Percentiles rank a stretch among this genome's conserved stretches.
Evolutionary conservation across 2,113 vertebrate genomes (phyloP).

Genomic region (Microtus montanus): DNA sequence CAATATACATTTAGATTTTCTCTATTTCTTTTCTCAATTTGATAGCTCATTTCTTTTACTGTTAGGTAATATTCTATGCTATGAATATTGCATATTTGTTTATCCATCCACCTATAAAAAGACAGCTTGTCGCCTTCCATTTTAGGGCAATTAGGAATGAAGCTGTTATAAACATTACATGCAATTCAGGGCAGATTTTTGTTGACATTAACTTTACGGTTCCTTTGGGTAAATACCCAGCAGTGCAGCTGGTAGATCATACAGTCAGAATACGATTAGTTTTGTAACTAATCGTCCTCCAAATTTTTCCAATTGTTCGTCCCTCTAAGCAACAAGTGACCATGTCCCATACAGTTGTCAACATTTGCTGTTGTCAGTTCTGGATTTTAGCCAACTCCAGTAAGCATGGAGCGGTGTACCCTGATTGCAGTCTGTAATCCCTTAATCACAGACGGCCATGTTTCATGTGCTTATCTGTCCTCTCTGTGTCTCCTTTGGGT

Average conservation of each 20-base stretch:
- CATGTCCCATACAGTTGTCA: not conserved
- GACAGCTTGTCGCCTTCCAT: not conserved
- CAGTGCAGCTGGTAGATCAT: not conserved
- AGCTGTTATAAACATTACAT: not conserved
- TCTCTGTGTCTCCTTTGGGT: not conserved
- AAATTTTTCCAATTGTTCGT: too few species aligned
- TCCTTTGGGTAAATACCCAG: not conserved
- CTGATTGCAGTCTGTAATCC: not conserved
- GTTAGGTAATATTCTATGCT: not conserved
- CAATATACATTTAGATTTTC: not conserved
- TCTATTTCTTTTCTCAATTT: not conserved
- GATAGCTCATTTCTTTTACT: not conserved
- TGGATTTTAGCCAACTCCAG: not conserved
- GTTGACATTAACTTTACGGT: not conserved
- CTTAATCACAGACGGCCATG: not conserved
- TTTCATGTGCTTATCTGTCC: not conserved
- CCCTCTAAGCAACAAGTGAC: not conserved
- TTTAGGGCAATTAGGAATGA: not conserved
- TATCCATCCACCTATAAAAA: not conserved
- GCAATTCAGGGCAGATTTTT: not conserved
- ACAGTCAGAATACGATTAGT: not conserved
- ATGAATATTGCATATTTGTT: not conserved
- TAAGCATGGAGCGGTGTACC: rapidly evolving
- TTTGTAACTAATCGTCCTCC: not conserved
- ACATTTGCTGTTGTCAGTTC: rapidly evolving